Evolutionary conservation across 2,113 vertebrate species (phyloP).

Genomic region (Pseudorasbora parva): DNA sequence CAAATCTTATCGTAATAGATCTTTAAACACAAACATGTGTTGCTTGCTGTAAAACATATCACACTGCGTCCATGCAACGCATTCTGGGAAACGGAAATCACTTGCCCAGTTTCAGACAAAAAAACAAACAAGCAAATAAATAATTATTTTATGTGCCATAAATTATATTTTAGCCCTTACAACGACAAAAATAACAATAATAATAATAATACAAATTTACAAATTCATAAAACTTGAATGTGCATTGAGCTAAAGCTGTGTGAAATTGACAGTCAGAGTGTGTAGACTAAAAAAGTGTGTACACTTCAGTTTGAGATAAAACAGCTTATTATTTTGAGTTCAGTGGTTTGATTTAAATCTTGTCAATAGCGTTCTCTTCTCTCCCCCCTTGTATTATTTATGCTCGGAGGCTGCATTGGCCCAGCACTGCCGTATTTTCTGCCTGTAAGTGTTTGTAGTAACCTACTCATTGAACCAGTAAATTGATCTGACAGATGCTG

Average conservation of each 20-base stretch:
- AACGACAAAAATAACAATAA: background rate
- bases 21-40: background rate
- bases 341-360: constrained; percentile 42
- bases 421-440: constrained; percentile 43
- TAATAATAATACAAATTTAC: background rate
- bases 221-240: background rate
- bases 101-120: background rate
- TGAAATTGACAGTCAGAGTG: constrained; percentile 11
- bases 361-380: constrained; percentile 29
- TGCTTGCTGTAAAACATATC: background rate
- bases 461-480: constrained; percentile 55
- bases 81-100: background rate
- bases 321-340: constrained; percentile 40
- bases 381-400: constrained; percentile 37
- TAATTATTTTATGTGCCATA: no score
- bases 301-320: constrained; percentile 29
- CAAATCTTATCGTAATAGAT: background rate
- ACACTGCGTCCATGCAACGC: background rate
- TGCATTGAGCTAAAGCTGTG: background rate
- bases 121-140: no score
- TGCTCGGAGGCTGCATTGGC: constrained; percentile 28
- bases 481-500: constrained; percentile 54
- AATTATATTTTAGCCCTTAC: background rate
- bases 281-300: constrained; percentile 2
- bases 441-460: constrained; percentile 48